A percentile compares a stretch with the other conserved stretches of the same genome.
Conservation (phyloP, 2,797 vertebrate genomes). For the Paedocypris micromegethes region DNA sequence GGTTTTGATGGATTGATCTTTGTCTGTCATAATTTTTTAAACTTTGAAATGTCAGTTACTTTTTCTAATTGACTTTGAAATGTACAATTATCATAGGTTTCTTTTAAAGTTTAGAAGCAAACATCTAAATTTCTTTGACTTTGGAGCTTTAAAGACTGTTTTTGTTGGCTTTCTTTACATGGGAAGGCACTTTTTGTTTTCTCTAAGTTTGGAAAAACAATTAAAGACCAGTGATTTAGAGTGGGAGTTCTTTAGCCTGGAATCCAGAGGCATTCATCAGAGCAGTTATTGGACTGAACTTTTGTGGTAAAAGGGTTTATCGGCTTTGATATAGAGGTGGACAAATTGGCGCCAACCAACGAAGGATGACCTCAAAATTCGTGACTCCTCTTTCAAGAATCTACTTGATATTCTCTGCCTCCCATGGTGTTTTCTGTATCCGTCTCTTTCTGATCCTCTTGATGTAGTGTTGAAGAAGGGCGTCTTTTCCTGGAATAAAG, state of each 20-base stretch:
- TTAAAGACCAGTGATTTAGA: slow-evolving; percentile 16
- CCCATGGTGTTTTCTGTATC: slow-evolving; percentile 2
- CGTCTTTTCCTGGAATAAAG: neutral
- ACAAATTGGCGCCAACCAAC: neutral
- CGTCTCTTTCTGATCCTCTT: neutral
- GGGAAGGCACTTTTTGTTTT: neutral
- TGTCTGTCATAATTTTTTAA: too few relatives aligned
- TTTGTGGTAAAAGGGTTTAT: neutral
- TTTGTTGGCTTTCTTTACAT: slow-evolving; percentile 8
- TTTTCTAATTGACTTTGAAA: too few relatives aligned
- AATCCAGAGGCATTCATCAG: slow-evolving; percentile 25
- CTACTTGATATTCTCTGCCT: slow-evolving; percentile 13
- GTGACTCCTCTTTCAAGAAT: slow-evolving; percentile 2
- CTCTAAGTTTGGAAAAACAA: slow-evolving; percentile 13
- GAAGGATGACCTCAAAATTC: slow-evolving; percentile 9
- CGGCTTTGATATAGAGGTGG: slow-evolving; percentile 11
- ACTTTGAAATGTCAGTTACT: too few relatives aligned
- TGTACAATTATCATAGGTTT: too few relatives aligned
- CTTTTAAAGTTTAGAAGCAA: too few relatives aligned
- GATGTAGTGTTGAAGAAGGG: slow-evolving; percentile 8
- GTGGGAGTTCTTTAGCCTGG: slow-evolving; percentile 17
- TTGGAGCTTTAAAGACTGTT: neutral
- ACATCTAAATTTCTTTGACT: too few relatives aligned
- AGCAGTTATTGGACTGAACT: neutral
- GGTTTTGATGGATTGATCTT: too few relatives aligned